These are phyloP conservation scores for Formica aserva DNA, from an alignment of 2,888 invertebrate species.

Conservation along the genomic window DNA sequence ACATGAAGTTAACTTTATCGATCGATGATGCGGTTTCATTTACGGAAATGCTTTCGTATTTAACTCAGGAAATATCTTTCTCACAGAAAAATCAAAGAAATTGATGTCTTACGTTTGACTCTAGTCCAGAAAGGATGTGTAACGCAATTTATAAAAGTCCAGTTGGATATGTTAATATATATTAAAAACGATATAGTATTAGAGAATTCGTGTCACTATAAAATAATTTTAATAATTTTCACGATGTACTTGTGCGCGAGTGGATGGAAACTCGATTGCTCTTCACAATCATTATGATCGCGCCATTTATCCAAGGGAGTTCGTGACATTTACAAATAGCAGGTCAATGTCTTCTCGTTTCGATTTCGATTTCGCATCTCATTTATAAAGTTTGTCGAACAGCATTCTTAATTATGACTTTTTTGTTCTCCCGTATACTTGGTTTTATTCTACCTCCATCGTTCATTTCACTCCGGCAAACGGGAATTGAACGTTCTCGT, in stretches of 20 bases:
- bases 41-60: conserved; percentile 12
- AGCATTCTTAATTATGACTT: conserved; percentile 57
- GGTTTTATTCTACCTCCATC: conserved; percentile 74
- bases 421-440: conserved; percentile 69
- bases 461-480: conserved; percentile 69
- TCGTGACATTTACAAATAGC: conserved; percentile 51
- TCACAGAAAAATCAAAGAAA: neutral
- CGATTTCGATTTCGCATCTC: conserved; percentile 17
- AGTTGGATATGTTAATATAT: neutral
- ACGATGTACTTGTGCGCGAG: neutral
- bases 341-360: conserved; percentile 35
- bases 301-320: conserved; percentile 9
- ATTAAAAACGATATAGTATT: neutral
- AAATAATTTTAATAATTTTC: conserved; percentile 1
- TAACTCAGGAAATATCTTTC: neutral
- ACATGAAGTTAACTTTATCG: conserved; percentile 74
- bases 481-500: conserved; percentile 61
- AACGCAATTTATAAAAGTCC: neutral
- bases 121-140: neutral
- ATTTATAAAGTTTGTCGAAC: conserved; percentile 45
- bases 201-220: neutral
- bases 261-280: conserved; percentile 6
- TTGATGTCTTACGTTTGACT: neutral
- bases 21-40: conserved; percentile 72
- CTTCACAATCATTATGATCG: conserved; percentile 25